phyloP scores from a whole-genome alignment of 2,113 vertebrate genomes.

The Siniperca knerii region DNA sequence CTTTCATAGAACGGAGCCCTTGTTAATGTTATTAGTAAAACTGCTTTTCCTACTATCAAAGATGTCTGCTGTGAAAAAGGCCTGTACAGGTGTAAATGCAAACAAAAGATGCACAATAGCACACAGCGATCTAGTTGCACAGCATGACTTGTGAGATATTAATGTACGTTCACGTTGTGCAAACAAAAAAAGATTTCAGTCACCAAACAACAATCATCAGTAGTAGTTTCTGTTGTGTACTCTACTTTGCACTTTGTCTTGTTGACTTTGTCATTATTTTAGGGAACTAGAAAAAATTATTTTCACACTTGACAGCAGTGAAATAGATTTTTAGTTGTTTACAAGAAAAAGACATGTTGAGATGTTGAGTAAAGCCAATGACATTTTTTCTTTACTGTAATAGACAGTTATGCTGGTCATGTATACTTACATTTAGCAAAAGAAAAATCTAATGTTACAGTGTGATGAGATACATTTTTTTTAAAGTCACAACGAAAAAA shows the following conservation, averaged over 20 bases:
- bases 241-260: not conserved
- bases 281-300: not conserved
- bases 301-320: not conserved
- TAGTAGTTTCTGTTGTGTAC: not conserved
- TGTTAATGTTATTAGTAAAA: too few relatives aligned
- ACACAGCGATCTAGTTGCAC: not conserved
- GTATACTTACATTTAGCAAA: too few relatives aligned
- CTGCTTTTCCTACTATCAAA: too few relatives aligned
- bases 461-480: not conserved
- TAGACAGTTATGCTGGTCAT: not conserved
- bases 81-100: not conserved
- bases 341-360: not conserved
- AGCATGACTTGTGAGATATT: not conserved
- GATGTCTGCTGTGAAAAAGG: too few relatives aligned
- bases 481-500: not conserved
- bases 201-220: not conserved
- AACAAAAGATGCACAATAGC: not conserved
- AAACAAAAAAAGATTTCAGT: not conserved
- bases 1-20: too few relatives aligned
- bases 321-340: not conserved
- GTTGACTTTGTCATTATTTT: not conserved
- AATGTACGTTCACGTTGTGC: not conserved
- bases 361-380: too few relatives aligned
- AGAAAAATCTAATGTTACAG: not conserved
- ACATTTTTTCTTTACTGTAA: not conserved